phyloP scores from a whole-genome alignment of 2,797 vertebrate genomes.

The Diceros bicornis region DNA sequence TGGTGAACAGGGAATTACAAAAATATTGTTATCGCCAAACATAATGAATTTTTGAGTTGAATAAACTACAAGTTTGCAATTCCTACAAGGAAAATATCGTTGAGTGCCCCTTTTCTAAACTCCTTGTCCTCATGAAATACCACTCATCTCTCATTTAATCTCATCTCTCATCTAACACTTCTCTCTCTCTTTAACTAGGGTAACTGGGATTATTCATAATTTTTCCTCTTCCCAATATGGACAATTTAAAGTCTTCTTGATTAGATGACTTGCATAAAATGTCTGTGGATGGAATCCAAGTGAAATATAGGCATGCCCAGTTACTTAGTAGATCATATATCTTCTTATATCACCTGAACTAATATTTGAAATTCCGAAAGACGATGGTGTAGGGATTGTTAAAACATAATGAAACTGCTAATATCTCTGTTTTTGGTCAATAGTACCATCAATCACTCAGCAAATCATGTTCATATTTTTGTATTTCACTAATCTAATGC shows the following conservation, averaged over 20 bases:
- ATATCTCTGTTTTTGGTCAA: background rate
- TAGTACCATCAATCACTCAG: background rate
- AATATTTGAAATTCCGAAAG: slow-evolving; percentile 14
- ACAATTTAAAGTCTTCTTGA: background rate
- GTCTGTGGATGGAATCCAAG: background rate
- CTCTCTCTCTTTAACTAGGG: background rate
- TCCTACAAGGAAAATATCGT: background rate
- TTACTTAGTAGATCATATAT: background rate
- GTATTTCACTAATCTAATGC: background rate
- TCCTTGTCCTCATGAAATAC: background rate
- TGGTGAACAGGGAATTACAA: background rate
- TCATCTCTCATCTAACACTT: background rate
- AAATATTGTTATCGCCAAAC: background rate
- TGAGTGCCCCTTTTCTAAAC: background rate
- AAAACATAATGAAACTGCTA: background rate
- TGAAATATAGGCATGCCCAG: background rate
- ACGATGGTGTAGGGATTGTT: background rate
- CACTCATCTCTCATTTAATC: background rate
- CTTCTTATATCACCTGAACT: background rate
- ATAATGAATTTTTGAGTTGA: background rate
- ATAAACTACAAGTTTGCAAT: background rate
- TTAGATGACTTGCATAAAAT: background rate
- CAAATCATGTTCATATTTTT: slow-evolving; percentile 3
- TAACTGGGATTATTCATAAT: background rate
- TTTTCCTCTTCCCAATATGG: background rate